Percentiles rank a stretch among this genome's conserved stretches.
These are phyloP conservation scores for Mus minutoides DNA, from an alignment of 2,797 vertebrate species.

Conservation along the genomic window DNA sequence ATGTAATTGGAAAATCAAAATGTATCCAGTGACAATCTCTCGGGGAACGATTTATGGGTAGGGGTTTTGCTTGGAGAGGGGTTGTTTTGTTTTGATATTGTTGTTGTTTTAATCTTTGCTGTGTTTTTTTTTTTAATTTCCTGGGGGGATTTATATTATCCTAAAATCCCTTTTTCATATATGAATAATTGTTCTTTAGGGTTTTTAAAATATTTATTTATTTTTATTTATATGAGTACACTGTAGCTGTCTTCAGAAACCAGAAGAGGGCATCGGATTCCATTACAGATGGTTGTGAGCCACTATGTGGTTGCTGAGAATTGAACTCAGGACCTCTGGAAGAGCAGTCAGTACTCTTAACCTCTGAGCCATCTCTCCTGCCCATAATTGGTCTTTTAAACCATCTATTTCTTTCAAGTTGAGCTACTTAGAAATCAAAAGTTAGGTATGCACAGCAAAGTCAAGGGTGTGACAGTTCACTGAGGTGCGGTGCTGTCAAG, in stretches of 20 bases:
- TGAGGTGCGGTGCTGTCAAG: neutral
- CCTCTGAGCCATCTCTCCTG: too few species aligned
- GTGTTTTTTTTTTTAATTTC: neutral
- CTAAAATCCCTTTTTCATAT: constrained; percentile 28
- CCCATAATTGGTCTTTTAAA: constrained; percentile 38
- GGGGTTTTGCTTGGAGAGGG: neutral
- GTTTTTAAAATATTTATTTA: too few species aligned
- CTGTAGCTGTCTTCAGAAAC: too few species aligned
- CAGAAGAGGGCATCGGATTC: too few species aligned
- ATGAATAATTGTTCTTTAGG: constrained; percentile 14
- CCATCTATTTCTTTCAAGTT: constrained; percentile 21
- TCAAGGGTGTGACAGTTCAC: neutral
- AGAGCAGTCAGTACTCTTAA: too few species aligned
- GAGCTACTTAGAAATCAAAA: constrained; percentile 53
- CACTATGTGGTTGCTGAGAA: too few species aligned
- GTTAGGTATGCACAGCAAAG: constrained; percentile 1
- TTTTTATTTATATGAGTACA: too few species aligned
- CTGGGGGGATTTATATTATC: neutral
- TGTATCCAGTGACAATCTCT: neutral
- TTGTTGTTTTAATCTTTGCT: constrained; percentile 38
- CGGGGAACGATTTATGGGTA: neutral
- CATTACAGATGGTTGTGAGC: too few species aligned
- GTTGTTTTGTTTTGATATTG: too few species aligned
- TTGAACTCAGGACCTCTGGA: too few species aligned
- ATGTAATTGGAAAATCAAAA: neutral